These are phyloP conservation scores for Phodopus roborovskii DNA, from an alignment of 2,113 vertebrate genomes.

Conservation along the genomic window DNA sequence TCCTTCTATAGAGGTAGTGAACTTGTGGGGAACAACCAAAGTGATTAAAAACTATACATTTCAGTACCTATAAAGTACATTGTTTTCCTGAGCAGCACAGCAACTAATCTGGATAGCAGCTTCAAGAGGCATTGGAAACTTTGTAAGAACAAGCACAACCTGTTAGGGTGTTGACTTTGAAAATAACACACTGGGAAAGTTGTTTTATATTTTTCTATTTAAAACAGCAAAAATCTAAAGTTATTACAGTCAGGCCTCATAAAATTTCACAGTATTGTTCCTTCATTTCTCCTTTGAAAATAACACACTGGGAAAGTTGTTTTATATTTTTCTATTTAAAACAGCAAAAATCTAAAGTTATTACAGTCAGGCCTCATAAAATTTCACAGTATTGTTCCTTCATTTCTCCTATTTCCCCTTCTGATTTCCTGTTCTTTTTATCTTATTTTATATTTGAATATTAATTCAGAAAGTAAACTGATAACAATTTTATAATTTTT, in stretches of 20 bases:
- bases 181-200: constrained; percentile 4
- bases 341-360: background rate
- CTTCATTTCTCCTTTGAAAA: constrained; percentile 43
- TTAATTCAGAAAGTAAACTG: constrained; percentile 27
- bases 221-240: background rate
- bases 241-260: background rate
- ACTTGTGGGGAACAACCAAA: background rate
- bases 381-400: background rate
- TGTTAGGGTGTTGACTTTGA: constrained; percentile 24
- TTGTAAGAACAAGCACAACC: background rate
- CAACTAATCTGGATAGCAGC: background rate
- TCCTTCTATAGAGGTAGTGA: background rate
- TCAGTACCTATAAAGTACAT: background rate
- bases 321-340: constrained; percentile 24
- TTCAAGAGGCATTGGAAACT: constrained; percentile 18
- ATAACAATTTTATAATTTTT: constrained; percentile 46
- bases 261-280: background rate
- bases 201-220: constrained; percentile 1
- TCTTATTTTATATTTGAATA: background rate
- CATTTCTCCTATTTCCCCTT: background rate
- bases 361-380: background rate
- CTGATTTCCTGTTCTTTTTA: constrained; percentile 15
- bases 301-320: background rate
- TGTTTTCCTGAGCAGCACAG: constrained; percentile 28
- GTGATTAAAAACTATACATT: constrained; percentile 44